Evolutionary conservation across 2,888 invertebrate species (phyloP).

Genomic region (Drosophila tripunctata): DNA sequence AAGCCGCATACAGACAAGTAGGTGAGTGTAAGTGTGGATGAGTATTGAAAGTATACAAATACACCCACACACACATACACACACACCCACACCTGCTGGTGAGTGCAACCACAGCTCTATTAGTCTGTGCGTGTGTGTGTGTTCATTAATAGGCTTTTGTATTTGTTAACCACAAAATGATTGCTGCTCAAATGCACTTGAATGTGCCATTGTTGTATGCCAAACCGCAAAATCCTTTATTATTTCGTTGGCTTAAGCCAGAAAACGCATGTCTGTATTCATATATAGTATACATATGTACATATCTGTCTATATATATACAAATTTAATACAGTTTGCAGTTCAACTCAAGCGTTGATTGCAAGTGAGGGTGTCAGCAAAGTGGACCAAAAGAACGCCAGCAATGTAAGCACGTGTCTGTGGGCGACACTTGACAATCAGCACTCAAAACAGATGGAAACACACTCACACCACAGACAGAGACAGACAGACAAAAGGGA

Average conservation of each 20-base stretch:
- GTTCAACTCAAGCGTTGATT: conserved; percentile 46
- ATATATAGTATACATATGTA: not conserved
- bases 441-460: conserved; percentile 68
- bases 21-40: not conserved
- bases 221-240: conserved; percentile 74
- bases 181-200: conserved; percentile 79
- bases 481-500: conserved; percentile 1
- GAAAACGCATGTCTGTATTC: conserved; percentile 18
- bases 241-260: conserved; percentile 63
- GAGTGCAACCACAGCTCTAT: conserved; percentile 48
- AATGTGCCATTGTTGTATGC: conserved; percentile 60
- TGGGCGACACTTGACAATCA: conserved; percentile 75
- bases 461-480: conserved; percentile 6
- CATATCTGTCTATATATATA: not conserved
- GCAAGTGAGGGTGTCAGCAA: conserved; percentile 22
- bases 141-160: conserved; percentile 79
- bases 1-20: conserved; percentile 28
- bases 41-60: not conserved
- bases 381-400: conserved; percentile 27
- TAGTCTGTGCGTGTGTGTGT: conserved; percentile 40
- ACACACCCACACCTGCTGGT: conserved; percentile 26
- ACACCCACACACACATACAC: conserved; percentile 5
- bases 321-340: conserved; percentile 73
- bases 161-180: conserved; percentile 79
- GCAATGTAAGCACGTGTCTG: conserved; percentile 78